Base-by-base conservation (phyloP, 2,888 invertebrate species). In the Thereva nobilitata region DNA sequence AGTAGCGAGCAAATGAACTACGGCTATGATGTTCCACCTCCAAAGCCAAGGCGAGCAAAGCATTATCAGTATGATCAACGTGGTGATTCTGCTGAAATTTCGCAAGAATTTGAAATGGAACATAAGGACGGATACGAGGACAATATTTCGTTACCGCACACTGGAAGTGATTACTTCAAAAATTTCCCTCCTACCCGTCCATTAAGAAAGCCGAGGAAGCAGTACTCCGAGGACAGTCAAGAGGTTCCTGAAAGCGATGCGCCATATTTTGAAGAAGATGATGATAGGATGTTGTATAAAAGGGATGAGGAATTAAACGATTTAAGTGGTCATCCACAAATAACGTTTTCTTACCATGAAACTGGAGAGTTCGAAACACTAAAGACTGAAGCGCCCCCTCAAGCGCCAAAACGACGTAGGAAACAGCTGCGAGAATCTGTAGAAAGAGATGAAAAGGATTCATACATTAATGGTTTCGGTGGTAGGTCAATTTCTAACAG, bases 141-240 rank as follows among this genome's bases (percentile, higher is more conserved):
- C 67, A 78, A 80, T 55, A 68, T 78, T 4, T 80, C 80, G 10
- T 71, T 79, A 71, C 80, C 80, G 0, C 80, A 79, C 57, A 77
- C 78, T 38, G 79, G 77, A 49, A 77, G 79, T 65, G 79, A 79
- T 38, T 80, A 76, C 42, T 75, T 76, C 67, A 74, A 74, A 65
- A 74, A 74, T 40, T 75, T 74, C 35, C 76, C 79, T 45, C 86
- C 86, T n/a, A 77, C 76, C 23, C 81, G 82, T 61, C 83, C 85
- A 0, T 85, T 86, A 71, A 83, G 87, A 8, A 85, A 77, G 68
- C 77, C 78, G 40, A 76, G 78, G 49, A 75, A 82, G 67, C 77
- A 75, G 5, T 75, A 78, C 63, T 78, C 78, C 4, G 77, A 80
- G 50, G 77, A 81, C 50, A 79, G 82, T 69, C 82, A 82, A 61